A percentile compares a stretch with the other conserved stretches of the same genome.
These are phyloP conservation scores for Papilio polyxenes DNA, from an alignment of 1,140 invertebrate species.

Conservation along the genomic window DNA sequence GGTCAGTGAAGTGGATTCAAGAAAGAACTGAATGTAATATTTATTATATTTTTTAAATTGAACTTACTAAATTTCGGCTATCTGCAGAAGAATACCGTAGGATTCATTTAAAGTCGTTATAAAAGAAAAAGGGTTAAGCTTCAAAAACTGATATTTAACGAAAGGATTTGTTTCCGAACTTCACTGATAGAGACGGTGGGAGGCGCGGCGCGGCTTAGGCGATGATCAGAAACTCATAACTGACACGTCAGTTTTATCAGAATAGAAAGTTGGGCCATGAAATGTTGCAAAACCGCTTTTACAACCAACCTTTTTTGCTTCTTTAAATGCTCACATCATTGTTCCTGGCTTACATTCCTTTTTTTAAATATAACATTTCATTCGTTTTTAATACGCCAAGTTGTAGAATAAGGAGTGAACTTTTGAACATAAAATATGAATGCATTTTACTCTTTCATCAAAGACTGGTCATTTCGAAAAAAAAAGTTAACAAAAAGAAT, in stretches of 20 bases:
- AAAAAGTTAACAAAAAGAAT: slow-evolving; percentile 13
- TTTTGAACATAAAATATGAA: slow-evolving; percentile 6
- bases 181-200: slow-evolving; percentile 47
- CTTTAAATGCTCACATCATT: slow-evolving; percentile 30
- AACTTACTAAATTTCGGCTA: not conserved
- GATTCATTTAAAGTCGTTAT: slow-evolving; percentile 14
- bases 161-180: slow-evolving; percentile 39
- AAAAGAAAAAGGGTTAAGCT: slow-evolving; percentile 40
- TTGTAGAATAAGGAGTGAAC: slow-evolving; percentile 25
- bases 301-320: slow-evolving; percentile 17
- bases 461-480: slow-evolving; percentile 19
- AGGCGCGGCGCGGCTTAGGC: slow-evolving; percentile 44
- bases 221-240: slow-evolving; percentile 67
- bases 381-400: not conserved
- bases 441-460: slow-evolving; percentile 21
- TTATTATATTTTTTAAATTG: not conserved
- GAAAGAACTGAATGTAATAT: not conserved
- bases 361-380: slow-evolving; percentile 12
- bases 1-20: slow-evolving; percentile 10
- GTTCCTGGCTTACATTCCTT: slow-evolving; percentile 15
- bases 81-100: not conserved
- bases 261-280: slow-evolving; percentile 54
- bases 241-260: slow-evolving; percentile 70
- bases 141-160: slow-evolving; percentile 38
- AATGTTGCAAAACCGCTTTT: slow-evolving; percentile 35